phyloP scores from a whole-genome alignment of 2,113 vertebrate genomes.

The Paradisaea rubra region DNA sequence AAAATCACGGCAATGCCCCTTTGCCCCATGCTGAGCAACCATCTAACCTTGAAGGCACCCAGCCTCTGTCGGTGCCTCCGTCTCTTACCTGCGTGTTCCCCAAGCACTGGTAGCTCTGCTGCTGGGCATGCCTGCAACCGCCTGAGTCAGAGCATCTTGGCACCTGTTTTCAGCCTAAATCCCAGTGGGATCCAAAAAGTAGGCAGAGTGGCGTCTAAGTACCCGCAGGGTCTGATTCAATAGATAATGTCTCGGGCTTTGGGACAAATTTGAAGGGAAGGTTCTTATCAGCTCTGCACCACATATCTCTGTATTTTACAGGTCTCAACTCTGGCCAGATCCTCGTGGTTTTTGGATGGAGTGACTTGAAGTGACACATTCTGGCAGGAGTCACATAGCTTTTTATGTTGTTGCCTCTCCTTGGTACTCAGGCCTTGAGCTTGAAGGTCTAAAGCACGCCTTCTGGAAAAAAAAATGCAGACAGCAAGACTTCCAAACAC shows the following conservation, averaged over 20 bases:
- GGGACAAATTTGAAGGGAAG: constrained; percentile 21
- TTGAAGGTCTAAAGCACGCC: not conserved
- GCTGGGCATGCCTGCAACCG: constrained; percentile 27
- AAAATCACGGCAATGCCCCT: not conserved
- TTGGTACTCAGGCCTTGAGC: not conserved
- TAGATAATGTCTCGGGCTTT: constrained; percentile 25
- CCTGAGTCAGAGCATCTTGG: constrained; percentile 54
- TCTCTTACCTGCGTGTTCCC: not conserved
- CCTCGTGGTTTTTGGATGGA: not conserved
- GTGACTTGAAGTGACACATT: not conserved
- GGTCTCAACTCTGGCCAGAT: not conserved
- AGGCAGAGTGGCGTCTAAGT: constrained; percentile 55
- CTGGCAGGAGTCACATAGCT: not conserved
- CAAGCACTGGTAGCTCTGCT: not conserved
- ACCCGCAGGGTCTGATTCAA: constrained; percentile 4
- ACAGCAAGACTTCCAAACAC: not conserved
- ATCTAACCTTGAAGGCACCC: not conserved
- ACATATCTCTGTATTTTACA: not conserved
- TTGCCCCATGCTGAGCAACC: not conserved
- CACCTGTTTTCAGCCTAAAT: constrained; percentile 8
- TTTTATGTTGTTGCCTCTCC: not conserved
- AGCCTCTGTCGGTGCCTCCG: fast-evolving
- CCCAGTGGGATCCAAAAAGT: constrained; percentile 29
- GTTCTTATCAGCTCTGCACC: not conserved
- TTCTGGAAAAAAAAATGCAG: not conserved